Base-by-base conservation (phyloP, 1,140 invertebrate genomes). In the Mactra quadrangularis region DNA sequence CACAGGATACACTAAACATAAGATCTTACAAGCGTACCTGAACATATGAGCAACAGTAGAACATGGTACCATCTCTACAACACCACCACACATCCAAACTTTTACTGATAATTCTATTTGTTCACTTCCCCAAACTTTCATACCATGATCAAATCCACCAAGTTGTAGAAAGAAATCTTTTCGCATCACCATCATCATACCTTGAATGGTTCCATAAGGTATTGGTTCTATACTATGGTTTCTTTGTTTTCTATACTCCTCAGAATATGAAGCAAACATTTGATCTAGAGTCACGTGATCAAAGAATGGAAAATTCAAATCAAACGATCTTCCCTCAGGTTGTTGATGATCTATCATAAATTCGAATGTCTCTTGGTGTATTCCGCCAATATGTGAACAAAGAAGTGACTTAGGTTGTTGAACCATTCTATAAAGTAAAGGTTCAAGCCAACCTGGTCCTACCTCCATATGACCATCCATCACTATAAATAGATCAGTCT, bases 91-190 rank as follows among this genome's bases (percentile, higher is more conserved):
- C 7, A 76, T n/a, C 76, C 76, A 78, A 11, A 68, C 62, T 45
- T 78, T 78, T 15, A 78, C 62, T 19, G 76, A 78, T 19, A 78
- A n/a, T 15, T 78, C 76, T 17, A 78, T 78, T 27, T 78, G 76
- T 22, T 78, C 76, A 22, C 45, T 38, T 15, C 60, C 76, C 76
- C 76, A 78, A 7, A 78, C 50, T n/a, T 25, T 19, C 76, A 78
- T 78, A 87, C 97, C 97, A 92, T 98, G 96, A 92, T 99, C 98
- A 90, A 99, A 99, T 53, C 96, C 96, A 29, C 98, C 98, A 78
- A 99, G 94, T 94, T 98, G 4, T 35, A 71, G 35, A 47, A 89
- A 89, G n/a, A 82, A 78, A n/a, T 68, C 62, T 22, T 50, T 78
- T 25, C 76, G 41, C 76, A 78, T 78, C 1, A 31, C 76, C 60